A percentile compares a stretch with the other conserved stretches of the same genome.
Evolutionary conservation across 2,797 vertebrate genomes (phyloP).

Genomic region (Cirrhinus mrigala): DNA sequence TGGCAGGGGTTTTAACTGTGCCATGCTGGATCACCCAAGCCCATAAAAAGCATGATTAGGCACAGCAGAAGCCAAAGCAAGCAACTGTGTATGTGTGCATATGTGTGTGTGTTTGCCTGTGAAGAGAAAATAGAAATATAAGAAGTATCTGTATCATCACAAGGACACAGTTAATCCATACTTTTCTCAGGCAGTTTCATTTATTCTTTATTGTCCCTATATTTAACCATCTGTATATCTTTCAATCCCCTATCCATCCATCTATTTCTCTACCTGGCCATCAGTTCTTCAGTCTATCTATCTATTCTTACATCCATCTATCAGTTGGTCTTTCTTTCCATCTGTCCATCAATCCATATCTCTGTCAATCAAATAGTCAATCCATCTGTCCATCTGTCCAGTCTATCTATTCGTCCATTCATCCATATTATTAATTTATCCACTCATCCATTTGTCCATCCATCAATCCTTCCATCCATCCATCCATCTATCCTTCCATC

Average conservation of each 20-base stretch:
- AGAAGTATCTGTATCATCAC: not conserved
- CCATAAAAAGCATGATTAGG: conserved; percentile 45
- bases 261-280: not conserved
- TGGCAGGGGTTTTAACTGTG: conserved; percentile 39
- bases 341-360: not conserved
- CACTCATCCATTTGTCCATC: conserved; percentile 51
- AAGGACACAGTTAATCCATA: not conserved
- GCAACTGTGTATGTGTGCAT: not conserved
- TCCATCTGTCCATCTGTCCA: not conserved
- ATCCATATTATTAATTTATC: not conserved
- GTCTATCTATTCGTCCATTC: not conserved
- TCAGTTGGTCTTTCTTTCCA: not conserved
- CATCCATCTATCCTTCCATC: not conserved
- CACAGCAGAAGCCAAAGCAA: conserved; percentile 25
- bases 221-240: not conserved
- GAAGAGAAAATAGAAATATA: not conserved
- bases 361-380: not conserved
- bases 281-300: not conserved
- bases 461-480: conserved; percentile 36
- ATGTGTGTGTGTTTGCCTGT: not conserved
- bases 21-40: conserved; percentile 20
- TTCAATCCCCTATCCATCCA: not conserved
- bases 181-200: not conserved
- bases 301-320: not conserved
- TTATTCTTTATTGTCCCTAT: not conserved